Evolutionary conservation across 92 coral and sea anemone genomes (phyloP).

Genomic region (Actinernus sp.): DNA sequence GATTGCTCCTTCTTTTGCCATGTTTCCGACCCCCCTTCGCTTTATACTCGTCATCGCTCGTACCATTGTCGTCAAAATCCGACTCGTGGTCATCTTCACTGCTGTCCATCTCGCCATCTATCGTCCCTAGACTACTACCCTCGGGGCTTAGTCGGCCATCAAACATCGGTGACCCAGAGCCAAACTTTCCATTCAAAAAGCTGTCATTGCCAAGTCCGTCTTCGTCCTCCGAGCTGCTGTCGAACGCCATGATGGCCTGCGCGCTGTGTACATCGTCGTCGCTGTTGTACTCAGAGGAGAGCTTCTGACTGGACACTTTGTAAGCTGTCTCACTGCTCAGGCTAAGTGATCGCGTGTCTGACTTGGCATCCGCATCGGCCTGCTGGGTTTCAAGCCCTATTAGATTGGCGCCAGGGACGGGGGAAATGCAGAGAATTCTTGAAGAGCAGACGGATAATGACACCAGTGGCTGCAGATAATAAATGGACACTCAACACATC

Average conservation of each 20-base stretch:
- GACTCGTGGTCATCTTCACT: conserved; percentile 77
- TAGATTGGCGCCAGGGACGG: conserved; percentile 93
- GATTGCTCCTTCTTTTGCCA: conserved; percentile 64
- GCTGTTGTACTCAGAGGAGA: conserved; percentile 77
- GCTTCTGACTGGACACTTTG: conserved; percentile 47
- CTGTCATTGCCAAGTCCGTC: conserved; percentile 87
- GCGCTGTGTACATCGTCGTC: conserved; percentile 89
- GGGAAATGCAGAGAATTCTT: conserved; percentile 92
- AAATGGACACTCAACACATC: background rate
- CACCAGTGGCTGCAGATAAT: conserved; percentile 78
- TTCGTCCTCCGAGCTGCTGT: conserved; percentile 98
- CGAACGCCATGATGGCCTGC: conserved; percentile 94
- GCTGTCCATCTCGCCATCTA: conserved; percentile 88
- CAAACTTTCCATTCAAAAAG: conserved; percentile 71
- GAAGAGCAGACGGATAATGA: conserved; percentile 88
- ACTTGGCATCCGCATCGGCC: conserved; percentile 76
- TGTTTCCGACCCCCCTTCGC: conserved; percentile 80
- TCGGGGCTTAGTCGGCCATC: conserved; percentile 97
- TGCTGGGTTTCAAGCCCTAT: conserved; percentile 79
- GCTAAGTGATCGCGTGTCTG: conserved; percentile 69
- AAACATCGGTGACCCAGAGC: conserved; percentile 84
- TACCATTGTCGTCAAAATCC: conserved; percentile 78
- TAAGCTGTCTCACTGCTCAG: conserved; percentile 64
- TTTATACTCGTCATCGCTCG: conserved; percentile 92
- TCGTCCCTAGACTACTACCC: conserved; percentile 97